Percentiles rank a stretch among this genome's conserved stretches.
phyloP scores from a whole-genome alignment of 1,140 invertebrate genomes.

The Rhopalosiphum maidis region DNA sequence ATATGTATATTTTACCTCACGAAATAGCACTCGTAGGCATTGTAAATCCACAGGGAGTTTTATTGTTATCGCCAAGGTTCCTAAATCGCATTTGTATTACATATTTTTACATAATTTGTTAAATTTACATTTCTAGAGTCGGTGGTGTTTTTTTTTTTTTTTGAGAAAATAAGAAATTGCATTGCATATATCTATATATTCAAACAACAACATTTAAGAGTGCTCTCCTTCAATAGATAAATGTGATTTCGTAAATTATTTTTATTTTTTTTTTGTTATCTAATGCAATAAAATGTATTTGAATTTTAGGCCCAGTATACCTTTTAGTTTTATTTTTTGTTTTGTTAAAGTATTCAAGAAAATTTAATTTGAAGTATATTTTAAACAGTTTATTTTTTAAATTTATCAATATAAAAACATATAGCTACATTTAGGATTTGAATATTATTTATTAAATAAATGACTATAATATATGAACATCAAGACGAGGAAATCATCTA shows the following conservation, averaged over 20 bases:
- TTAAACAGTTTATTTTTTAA: not conserved
- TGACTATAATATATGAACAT: not conserved
- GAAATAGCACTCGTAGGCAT: not conserved
- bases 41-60: not conserved
- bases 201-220: not conserved
- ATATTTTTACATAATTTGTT: slow-evolving; percentile 50
- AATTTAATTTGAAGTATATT: not conserved
- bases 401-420: not conserved
- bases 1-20: not conserved
- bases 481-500: no score
- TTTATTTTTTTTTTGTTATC: not conserved
- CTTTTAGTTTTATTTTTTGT: not conserved
- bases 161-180: not conserved
- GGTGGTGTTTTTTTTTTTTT: not conserved
- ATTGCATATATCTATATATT: not conserved
- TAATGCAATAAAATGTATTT: not conserved
- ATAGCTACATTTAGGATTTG: not conserved
- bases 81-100: slow-evolving; percentile 24
- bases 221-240: not conserved
- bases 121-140: slow-evolving; percentile 33
- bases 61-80: slow-evolving; percentile 17
- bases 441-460: not conserved
- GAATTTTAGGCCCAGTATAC: not conserved
- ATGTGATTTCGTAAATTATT: not conserved
- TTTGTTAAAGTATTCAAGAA: not conserved